Evolutionary conservation across 2,113 vertebrate genomes (phyloP), one percentile per base, ranked within the genome.

Genomic region (Amphiprion percula): DNA sequence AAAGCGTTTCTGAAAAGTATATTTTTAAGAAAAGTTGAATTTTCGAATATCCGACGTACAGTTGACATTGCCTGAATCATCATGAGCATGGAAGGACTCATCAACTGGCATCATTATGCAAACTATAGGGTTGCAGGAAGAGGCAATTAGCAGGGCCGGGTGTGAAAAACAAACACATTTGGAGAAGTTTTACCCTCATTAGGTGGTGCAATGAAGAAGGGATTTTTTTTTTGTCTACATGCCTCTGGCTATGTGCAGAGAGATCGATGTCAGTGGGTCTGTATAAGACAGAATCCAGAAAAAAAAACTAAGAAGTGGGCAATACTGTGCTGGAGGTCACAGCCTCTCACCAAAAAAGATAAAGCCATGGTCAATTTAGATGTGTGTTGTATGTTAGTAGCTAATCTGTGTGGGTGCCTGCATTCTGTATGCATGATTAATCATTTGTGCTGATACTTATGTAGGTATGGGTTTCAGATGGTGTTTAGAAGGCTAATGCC

Each of bases 251-350:
- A 3, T 63, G 74, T 63, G 74, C 41, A 12, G 54, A 81, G 62
- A 77, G 66, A 53, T 64, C 4, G 14, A 76, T 60, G 65, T 81
- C 77, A n/a, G 77, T 4, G 2, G 60, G 26, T 52, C 64, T 68
- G 19, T 21, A 37, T 30, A 56, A 65, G 55, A 70, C 17, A 10
- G 68, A 53, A 55, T 26, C 33, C 41, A 33, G 37, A 26, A 39
- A 47, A 39, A 39, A 61, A 41, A 10, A 10, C 11, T 44, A 23
- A 41, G 17, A 80, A 67, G 41, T 9, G n/a, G 41, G 58, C 14
- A 23, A 74, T n/a, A 33, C 0, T 92, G 92, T 87, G 87, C 87
- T 81, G 89, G 88, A 94, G 95, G 95, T 95, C 94, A 88, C 28
- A 85, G 68, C 79, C 83, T 79, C 54, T 77, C 60, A 87, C 26